These are phyloP conservation scores for Sylvicapra grimmia DNA, from an alignment of 2,113 vertebrate genomes.

Conservation along the genomic window DNA sequence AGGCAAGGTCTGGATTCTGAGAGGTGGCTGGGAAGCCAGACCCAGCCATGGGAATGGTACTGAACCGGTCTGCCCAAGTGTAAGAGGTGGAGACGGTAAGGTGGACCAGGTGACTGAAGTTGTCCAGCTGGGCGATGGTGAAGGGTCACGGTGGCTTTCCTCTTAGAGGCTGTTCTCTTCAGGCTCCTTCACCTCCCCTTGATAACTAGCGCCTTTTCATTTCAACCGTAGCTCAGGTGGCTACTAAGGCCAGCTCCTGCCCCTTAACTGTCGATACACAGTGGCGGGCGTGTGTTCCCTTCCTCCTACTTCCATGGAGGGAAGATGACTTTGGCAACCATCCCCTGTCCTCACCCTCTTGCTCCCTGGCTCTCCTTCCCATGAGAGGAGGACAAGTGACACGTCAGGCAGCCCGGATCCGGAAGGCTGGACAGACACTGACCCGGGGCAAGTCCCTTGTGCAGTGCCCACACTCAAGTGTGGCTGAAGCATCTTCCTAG, in stretches of 20 bases:
- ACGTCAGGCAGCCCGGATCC: background rate
- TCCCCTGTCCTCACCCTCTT: background rate
- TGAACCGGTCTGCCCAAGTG: background rate
- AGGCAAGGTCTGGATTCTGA: background rate
- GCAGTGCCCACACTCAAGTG: rapidly evolving
- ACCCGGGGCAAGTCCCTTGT: background rate
- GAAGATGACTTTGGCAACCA: background rate
- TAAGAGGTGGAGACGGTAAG: background rate
- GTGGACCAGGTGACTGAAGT: background rate
- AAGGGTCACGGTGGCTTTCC: background rate
- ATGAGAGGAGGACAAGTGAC: background rate
- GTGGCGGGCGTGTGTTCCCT: background rate
- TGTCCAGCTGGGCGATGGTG: background rate
- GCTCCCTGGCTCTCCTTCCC: background rate
- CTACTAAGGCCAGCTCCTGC: background rate
- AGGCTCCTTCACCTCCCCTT: background rate
- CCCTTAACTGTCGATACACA: background rate
- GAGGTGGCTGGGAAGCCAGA: background rate
- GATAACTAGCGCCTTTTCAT: background rate
- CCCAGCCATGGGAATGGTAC: background rate
- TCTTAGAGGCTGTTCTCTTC: background rate
- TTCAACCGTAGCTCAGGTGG: background rate
- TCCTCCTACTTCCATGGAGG: background rate
- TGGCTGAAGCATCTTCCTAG: background rate
- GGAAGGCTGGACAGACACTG: background rate